Conservation (phyloP, 2,113 vertebrate species). For the Phoxinus phoxinus region DNA sequence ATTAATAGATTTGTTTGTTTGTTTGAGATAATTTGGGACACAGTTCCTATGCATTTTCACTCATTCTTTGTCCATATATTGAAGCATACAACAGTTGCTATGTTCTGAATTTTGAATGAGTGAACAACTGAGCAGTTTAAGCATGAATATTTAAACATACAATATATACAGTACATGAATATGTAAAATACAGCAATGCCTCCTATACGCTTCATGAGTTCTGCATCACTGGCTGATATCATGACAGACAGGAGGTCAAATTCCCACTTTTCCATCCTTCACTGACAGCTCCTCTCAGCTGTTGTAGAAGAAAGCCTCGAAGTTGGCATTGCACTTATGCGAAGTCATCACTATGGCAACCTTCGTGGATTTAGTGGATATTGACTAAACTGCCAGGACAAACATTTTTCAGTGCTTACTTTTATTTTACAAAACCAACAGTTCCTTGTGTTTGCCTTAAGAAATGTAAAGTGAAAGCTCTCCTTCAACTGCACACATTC, state of each 20-base stretch:
- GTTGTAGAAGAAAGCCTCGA: neutral
- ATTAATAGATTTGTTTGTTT: neutral
- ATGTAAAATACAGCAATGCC: neutral
- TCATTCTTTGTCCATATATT: neutral
- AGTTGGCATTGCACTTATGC: neutral
- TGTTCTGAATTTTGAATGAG: neutral
- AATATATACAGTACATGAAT: slow-evolving; percentile 7
- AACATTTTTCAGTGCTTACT: neutral
- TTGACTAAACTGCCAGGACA: neutral
- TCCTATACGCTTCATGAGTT: slow-evolving; percentile 1
- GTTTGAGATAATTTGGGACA: neutral
- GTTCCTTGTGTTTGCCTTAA: neutral
- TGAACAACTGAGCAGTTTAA: neutral
- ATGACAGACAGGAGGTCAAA: slow-evolving; percentile 7
- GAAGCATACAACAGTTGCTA: neutral
- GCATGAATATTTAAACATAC: neutral
- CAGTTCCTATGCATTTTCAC: neutral
- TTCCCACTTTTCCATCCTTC: neutral
- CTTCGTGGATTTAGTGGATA: neutral
- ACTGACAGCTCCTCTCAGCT: slow-evolving; percentile 4
- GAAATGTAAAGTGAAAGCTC: neutral
- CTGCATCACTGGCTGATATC: neutral
- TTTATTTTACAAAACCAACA: neutral
- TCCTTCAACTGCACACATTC: neutral
- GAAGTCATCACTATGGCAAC: slow-evolving; percentile 3